Evolutionary conservation across 92 coral and sea anemone species (phyloP), one percentile per base, ranked within the genome.

Genomic region (Anthopleura xanthogrammica): DNA sequence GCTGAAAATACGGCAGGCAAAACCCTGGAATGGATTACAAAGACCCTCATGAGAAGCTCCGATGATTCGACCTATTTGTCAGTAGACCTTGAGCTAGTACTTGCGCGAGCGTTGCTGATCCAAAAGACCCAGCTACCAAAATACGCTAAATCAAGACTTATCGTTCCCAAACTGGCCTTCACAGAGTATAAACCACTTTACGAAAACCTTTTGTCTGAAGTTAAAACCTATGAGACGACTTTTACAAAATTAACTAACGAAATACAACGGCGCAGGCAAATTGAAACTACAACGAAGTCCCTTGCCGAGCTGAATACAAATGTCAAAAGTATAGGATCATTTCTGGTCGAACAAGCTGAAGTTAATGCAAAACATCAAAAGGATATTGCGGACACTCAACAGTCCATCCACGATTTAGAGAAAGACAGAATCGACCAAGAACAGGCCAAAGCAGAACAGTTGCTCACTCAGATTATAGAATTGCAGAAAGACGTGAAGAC

Each of bases 321-420:
- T 60, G 83, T 85, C 13, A 85, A 85, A 46, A 65, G 75, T 77
- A 78, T 60, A 19, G 87, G 87, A 22, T 54, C 73, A 60, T 85
- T 85, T 64, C 64, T 85, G 76, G 83, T 85, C 10, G 77, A 62
- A 20, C 66, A 85, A 65, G 71, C 88, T 79, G 88, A 85, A 66
- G 84, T 85, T 5, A 79, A 79, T 77, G 88, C 88, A 48, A 41
- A 79, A 75, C 23, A 85, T 79, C 88, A 85, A 85, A 84, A 85
- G 56, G 84, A 85, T 48, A 55, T 85, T 68, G 41, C 88, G 1
- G 60, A 79, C 54, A 85, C 88, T 58, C 82, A 85, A 24, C 88
- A 85, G 79, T 64, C 78, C 20, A 40, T 85, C 39, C 88, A 85
- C 50, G 79, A 85, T 71, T 54, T 85, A 39, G 88, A 83, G 80